Evolutionary conservation across 2,113 vertebrate species (phyloP).

Genomic region (Dipodomys spectabilis): DNA sequence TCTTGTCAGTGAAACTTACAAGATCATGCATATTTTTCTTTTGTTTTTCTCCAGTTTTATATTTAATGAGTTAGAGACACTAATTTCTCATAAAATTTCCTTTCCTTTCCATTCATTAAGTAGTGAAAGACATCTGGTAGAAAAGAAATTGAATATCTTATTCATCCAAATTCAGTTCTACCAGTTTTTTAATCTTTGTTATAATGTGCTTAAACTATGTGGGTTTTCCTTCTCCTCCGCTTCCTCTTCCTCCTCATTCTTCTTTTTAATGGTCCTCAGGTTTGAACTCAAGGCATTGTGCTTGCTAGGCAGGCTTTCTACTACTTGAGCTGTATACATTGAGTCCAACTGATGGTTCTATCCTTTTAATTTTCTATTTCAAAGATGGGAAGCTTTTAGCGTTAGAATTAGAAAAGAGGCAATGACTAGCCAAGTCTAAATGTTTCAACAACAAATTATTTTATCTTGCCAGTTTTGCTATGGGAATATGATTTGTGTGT

Average conservation of each 20-base stretch:
- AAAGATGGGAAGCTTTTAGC: constrained; percentile 3
- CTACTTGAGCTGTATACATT: no score
- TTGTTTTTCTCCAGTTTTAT: background rate
- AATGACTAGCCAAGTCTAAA: constrained; percentile 35
- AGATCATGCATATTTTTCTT: background rate
- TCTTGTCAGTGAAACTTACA: background rate
- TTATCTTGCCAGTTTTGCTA: constrained; percentile 48
- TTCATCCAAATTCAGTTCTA: background rate
- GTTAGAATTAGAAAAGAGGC: constrained; percentile 14
- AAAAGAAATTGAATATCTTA: background rate
- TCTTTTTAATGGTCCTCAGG: no score
- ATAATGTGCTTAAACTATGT: background rate
- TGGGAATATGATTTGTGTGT: constrained; percentile 65
- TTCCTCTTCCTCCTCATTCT: no score
- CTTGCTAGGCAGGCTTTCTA: no score
- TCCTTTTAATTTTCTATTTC: background rate
- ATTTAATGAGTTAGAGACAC: background rate
- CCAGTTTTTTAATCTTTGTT: background rate
- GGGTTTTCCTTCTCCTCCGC: no score
- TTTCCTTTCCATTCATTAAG: background rate
- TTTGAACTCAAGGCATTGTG: no score
- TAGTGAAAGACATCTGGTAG: background rate
- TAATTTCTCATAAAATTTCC: background rate
- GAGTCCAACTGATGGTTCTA: background rate
- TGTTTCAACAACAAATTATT: constrained; percentile 47